A percentile compares a stretch with the other conserved stretches of the same genome.
phyloP scores from a whole-genome alignment of 2,113 vertebrate genomes.

The Synchiropus splendidus region DNA sequence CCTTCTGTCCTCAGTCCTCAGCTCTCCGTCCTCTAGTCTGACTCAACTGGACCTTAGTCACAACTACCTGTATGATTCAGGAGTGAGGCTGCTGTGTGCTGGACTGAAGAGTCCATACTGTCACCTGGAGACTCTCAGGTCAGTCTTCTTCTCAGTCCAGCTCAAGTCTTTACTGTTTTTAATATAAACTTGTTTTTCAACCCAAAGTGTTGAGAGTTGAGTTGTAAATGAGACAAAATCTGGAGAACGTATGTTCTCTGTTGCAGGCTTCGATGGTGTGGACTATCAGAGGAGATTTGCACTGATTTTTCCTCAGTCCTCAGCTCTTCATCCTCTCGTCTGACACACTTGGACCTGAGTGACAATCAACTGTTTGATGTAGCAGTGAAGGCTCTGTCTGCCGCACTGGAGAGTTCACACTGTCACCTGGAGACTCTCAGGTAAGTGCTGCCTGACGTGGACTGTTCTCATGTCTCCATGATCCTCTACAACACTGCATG shows the following conservation, averaged over 20 bases:
- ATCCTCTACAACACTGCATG: too few species aligned
- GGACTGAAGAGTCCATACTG: neutral
- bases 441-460: too few species aligned
- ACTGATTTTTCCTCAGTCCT: neutral
- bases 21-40: neutral
- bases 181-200: too few species aligned
- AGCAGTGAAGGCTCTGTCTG: too few species aligned
- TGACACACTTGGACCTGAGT: neutral
- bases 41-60: neutral
- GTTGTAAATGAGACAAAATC: too few species aligned
- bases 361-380: neutral
- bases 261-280: neutral
- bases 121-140: neutral
- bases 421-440: too few species aligned
- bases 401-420: too few species aligned
- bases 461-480: too few species aligned
- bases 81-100: neutral
- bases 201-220: too few species aligned
- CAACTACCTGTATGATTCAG: neutral
- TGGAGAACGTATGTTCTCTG: too few species aligned
- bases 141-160: neutral
- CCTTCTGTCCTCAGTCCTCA: neutral
- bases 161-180: neutral
- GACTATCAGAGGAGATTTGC: neutral
- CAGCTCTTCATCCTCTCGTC: neutral